Conservation (phyloP, 2,888 invertebrate genomes). For the Galerucella nymphaeae region DNA sequence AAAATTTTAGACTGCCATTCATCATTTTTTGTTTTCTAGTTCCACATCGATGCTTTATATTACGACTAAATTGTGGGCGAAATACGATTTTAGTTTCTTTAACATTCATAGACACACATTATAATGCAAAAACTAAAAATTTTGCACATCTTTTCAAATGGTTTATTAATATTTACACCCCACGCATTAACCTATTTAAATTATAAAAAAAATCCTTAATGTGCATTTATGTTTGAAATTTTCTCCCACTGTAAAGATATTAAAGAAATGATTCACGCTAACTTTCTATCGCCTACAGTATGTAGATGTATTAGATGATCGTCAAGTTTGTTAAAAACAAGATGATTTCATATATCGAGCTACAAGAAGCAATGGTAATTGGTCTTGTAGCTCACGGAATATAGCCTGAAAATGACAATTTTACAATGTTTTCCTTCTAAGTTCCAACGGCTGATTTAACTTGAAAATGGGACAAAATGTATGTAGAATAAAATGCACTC, state of each 20-base stretch:
- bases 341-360: too few relatives aligned
- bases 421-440: too few relatives aligned
- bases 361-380: too few relatives aligned
- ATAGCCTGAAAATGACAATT: too few relatives aligned
- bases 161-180: constrained; percentile 2
- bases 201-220: neutral
- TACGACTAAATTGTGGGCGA: neutral
- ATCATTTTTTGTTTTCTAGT: too few relatives aligned
- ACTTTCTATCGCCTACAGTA: constrained; percentile 12
- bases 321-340: neutral
- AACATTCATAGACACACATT: neutral
- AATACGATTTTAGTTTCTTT: neutral
- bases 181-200: neutral
- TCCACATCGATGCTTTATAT: neutral
- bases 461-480: too few relatives aligned
- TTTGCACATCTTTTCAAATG: neutral
- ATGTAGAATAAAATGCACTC: too few relatives aligned
- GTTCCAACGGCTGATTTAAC: too few relatives aligned
- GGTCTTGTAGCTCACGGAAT: too few relatives aligned
- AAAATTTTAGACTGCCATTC: too few relatives aligned
- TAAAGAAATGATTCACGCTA: constrained; percentile 10
- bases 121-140: neutral
- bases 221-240: neutral
- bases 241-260: neutral
- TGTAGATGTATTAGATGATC: neutral